Evolutionary conservation across 2,797 vertebrate species (phyloP), one percentile per base, ranked within the genome.

Genomic region (Danio albolineatus): DNA sequence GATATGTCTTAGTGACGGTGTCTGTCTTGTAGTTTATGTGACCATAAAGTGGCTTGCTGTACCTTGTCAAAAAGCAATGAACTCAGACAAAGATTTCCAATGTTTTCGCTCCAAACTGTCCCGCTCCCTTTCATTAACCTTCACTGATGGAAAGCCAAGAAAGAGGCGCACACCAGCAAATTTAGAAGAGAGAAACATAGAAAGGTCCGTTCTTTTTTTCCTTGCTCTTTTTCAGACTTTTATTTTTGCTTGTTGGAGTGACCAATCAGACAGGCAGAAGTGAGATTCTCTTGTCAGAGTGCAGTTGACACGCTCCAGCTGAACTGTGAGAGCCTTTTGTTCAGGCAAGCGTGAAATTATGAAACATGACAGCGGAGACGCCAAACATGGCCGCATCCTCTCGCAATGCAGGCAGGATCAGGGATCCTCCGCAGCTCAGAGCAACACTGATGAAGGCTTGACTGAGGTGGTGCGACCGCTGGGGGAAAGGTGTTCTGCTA

Each of bases 311-410:
- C 72, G 83, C 83, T 83, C 66, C 73, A 80, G 73, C 73, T 87
- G 82, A 85, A 84, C 79, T 78, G 70, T 82, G 72, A 85, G 82
- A 83, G 80, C 78, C 82, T 87, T 85, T 82, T 85, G 83, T 85
- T 85, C 83, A 87, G 77, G 73, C 66, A 69, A 87, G 84, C 86
- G 78, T 87, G 84, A 87, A 87, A 87, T 87, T 80, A 84, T 86
- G 71, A 84, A 82, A 86, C 84, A 85, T 84, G 84, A 85, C 81
- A 83, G 83, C 54, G 48, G 78, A 85, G 73, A 75, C 66, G 41
- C 73, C 65, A 76, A 82, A 82, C 81, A 83, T 62, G 80, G 78
- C 79, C 67, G 72, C 67, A 82, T 77, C 82, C 79, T 43, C 60
- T 79, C 46, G 36, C 36, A 65, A 81, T 71, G 59, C 16, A 28